Base-by-base conservation (phyloP, 2,888 invertebrate genomes). In the Lottia scabra region DNA sequence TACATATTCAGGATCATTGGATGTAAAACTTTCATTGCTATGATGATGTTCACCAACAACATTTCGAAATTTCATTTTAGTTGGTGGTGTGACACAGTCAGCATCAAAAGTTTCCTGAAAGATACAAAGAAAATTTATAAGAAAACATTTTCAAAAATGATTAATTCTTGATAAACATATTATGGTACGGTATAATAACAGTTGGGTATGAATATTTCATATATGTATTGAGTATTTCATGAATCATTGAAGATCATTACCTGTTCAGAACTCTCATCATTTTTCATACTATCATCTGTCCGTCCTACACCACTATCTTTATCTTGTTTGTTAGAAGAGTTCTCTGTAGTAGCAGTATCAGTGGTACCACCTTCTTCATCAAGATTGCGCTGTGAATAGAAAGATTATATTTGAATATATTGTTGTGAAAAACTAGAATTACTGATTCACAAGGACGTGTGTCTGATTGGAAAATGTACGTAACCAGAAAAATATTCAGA, bases 241-340 rank as follows among this genome's bases (percentile, higher is more conserved):
- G 10, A 8, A 10, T 38, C 8, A 38, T 38, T 38, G 38, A 38
- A 38, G 10, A 46, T 10, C 5, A 48, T 75, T 65, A 86, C 86
- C 84, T 85, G 85, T 80, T 87, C 89, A 4, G 89, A 89, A 71
- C 88, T 88, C 72, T 89, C 88, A 66, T 88, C 88, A 77, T 89
- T 89, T 70, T 83, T 83, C 1, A 87, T 87, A 76, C 85, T 87
- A 72, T 88, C 89, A 72, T 89, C 89, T 2, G 88, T 89, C 10
- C 87, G 80, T 5, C 88, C 88, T 1, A 89, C 87, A 26, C 89
- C 89, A 68, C 89, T 89, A 79, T 89, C 89, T 78, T 89, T 89
- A 75, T 88, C 87, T 66, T 87, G 87, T 75, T 84, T 84, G 66
- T 85, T 81, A 1, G 84, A 84, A 0, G 86, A 87, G 76, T 86